Conservation (phyloP, 92 coral and sea anemone genomes). For the Ricordea florida region DNA sequence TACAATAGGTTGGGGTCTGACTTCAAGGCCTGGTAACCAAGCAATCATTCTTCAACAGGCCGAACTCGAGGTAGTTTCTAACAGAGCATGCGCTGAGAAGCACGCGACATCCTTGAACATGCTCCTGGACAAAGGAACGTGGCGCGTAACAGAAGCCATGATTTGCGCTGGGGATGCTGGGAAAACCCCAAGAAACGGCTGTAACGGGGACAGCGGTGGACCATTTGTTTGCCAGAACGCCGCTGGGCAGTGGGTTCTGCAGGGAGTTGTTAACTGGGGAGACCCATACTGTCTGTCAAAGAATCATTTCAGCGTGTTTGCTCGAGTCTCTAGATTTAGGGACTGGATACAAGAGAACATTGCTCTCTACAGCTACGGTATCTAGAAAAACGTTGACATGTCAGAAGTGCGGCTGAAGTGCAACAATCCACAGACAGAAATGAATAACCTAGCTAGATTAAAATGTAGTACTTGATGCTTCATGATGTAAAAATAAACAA, state of each 20-base stretch:
- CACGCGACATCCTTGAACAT: constrained; percentile 39
- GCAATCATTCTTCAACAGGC: constrained; percentile 39
- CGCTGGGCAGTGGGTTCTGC: constrained; percentile 59
- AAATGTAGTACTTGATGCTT: no score
- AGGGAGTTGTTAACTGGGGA: constrained; percentile 50
- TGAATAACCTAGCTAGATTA: no score
- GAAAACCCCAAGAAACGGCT: constrained; percentile 33
- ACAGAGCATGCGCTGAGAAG: constrained; percentile 34
- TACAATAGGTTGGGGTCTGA: constrained; percentile 62
- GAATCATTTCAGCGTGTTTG: constrained; percentile 35
- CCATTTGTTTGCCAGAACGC: constrained; percentile 51
- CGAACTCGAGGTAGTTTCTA: constrained; percentile 45
- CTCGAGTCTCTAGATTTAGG: constrained; percentile 4
- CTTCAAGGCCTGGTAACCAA: constrained; percentile 6
- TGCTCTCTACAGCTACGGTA: not conserved
- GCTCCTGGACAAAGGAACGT: constrained; percentile 39
- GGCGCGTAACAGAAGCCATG: constrained; percentile 48
- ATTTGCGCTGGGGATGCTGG: constrained; percentile 60
- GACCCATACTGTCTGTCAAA: constrained; percentile 8
- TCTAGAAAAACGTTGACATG: no score
- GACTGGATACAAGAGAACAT: constrained; percentile 20
- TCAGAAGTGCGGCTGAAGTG: no score
- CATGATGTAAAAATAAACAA: no score
- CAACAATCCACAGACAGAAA: no score
- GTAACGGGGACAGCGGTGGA: constrained; percentile 61